phyloP scores from a whole-genome alignment of 1,140 invertebrate genomes.

The Drosophila orena region DNA sequence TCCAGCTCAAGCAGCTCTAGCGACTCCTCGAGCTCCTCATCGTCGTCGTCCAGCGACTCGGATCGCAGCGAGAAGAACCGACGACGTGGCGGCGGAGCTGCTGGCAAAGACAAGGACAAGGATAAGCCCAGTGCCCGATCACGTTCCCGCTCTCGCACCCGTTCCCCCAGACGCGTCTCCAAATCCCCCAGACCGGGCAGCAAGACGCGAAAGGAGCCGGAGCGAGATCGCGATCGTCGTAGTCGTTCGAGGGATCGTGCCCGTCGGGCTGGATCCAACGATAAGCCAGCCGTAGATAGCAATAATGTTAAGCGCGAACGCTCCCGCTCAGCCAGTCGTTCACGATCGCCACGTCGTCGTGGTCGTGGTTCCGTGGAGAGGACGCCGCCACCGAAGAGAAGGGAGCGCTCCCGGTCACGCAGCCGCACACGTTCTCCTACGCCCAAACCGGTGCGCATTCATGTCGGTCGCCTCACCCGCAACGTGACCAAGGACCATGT shows the following conservation, averaged over 20 bases:
- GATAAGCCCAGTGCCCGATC: conserved; percentile 30
- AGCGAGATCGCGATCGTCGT: conserved; percentile 58
- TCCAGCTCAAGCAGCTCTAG: conserved; percentile 91
- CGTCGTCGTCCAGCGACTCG: conserved; percentile 86
- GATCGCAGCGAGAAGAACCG: conserved; percentile 71
- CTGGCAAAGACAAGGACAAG: conserved; percentile 79
- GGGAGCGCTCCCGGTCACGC: conserved; percentile 87
- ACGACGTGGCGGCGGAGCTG: conserved; percentile 85
- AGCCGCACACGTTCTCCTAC: conserved; percentile 90
- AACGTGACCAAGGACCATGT: conserved; percentile 98
- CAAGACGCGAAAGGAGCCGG: conserved; percentile 69
- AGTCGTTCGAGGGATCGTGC: conserved; percentile 57
- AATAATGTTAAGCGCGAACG: conserved; percentile 70
- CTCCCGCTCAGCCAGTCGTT: conserved; percentile 67
- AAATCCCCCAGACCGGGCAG: conserved; percentile 69
- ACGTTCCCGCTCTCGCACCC: conserved; percentile 51
- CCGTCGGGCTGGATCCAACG: conserved; percentile 50
- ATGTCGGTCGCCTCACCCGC: conserved; percentile 95
- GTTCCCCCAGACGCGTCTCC: conserved; percentile 85
- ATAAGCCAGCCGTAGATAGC: conserved; percentile 39
- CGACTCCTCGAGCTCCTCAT: conserved; percentile 87
- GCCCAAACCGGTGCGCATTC: conserved; percentile 95
- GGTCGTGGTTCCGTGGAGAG: conserved; percentile 74
- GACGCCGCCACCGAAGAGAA: conserved; percentile 66
- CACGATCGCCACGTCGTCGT: conserved; percentile 72